phyloP scores from a whole-genome alignment of 2,113 vertebrate genomes.

The Eulemur rufifrons region DNA sequence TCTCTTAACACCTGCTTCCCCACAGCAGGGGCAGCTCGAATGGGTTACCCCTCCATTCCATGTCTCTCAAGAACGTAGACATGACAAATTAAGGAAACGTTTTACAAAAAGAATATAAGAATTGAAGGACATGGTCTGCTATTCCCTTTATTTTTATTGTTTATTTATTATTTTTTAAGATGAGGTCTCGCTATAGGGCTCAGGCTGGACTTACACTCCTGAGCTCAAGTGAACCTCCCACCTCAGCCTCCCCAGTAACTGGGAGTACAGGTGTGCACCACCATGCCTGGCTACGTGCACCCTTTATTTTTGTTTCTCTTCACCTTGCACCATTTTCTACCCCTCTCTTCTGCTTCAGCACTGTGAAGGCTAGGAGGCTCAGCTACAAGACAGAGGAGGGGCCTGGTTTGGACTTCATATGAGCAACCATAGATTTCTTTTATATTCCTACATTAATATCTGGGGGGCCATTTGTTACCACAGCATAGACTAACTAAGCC shows the following conservation, averaged over 20 bases:
- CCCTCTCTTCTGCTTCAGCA: no score
- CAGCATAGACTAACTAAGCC: neutral
- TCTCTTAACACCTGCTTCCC: neutral
- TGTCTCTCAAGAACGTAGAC: neutral
- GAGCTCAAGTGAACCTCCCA: neutral
- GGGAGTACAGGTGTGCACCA: rapidly evolving
- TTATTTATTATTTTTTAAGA: neutral
- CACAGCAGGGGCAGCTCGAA: neutral
- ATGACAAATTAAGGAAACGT: neutral
- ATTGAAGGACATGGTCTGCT: neutral
- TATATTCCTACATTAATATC: neutral
- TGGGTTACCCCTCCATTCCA: rapidly evolving
- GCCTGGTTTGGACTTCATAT: no score
- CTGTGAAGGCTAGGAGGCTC: rapidly evolving
- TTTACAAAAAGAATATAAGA: neutral
- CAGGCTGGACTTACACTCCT: neutral
- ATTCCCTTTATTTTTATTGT: neutral
- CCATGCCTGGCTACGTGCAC: neutral
- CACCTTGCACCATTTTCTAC: neutral
- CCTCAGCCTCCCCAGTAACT: neutral
- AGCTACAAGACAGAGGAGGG: neutral
- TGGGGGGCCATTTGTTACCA: neutral
- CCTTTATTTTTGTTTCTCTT: neutral
- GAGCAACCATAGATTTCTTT: neutral
- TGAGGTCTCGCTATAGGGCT: neutral